Percentiles rank a stretch among this genome's conserved stretches.
Evolutionary conservation across 1,140 invertebrate species (phyloP).

Genomic region (Euwallacea similis): DNA sequence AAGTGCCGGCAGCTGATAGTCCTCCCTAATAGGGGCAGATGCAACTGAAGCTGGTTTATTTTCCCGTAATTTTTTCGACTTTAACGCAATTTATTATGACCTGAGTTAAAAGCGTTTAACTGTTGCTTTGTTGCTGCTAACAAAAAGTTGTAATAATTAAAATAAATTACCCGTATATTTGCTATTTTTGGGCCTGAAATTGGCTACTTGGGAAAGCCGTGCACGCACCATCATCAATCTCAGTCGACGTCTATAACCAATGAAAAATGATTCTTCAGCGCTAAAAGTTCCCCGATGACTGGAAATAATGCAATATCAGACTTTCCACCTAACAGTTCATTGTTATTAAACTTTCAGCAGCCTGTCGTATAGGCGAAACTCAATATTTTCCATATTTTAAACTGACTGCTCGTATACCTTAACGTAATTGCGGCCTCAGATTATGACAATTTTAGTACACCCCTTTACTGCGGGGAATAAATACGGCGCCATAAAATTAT

Average conservation of each 20-base stretch:
- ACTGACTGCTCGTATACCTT: not conserved
- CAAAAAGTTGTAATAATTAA: slow-evolving; percentile 25
- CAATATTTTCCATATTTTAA: not conserved
- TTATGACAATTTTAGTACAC: not conserved
- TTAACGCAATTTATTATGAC: not conserved
- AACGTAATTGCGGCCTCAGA: not conserved
- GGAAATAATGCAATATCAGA: slow-evolving; percentile 28
- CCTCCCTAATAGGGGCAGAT: not conserved
- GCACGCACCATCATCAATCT: slow-evolving; percentile 35
- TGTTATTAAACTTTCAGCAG: slow-evolving; percentile 10
- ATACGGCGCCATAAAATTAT: not conserved
- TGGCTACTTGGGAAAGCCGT: slow-evolving; percentile 29
- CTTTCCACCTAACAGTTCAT: slow-evolving; percentile 19
- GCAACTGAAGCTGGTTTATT: not conserved
- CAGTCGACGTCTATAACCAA: slow-evolving; percentile 36
- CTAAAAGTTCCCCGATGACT: slow-evolving; percentile 31
- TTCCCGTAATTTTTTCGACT: not conserved
- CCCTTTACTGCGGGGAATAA: not conserved
- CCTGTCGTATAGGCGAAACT: not conserved
- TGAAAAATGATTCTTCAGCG: slow-evolving; percentile 35
- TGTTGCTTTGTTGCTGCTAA: not conserved
- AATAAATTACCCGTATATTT: slow-evolving; percentile 23
- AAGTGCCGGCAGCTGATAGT: slow-evolving; percentile 8
- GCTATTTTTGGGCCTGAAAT: slow-evolving; percentile 24
- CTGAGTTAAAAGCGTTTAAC: not conserved